These are phyloP conservation scores for Silurus aristotelis DNA, from an alignment of 2,797 vertebrate species.

Conservation along the genomic window DNA sequence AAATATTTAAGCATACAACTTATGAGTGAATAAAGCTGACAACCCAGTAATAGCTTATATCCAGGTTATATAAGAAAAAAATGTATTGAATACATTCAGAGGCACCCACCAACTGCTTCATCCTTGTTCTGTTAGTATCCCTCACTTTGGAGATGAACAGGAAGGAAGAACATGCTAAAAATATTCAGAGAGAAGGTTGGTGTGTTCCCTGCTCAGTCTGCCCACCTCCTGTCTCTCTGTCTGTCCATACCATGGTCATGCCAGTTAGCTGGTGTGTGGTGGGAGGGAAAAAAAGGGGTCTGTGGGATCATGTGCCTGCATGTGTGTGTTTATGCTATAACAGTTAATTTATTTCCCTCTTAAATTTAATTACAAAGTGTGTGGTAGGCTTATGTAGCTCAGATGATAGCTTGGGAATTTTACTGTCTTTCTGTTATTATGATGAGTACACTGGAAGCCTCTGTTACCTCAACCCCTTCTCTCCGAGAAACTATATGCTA, in stretches of 20 bases:
- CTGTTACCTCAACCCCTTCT: conserved; percentile 22
- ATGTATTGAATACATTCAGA: conserved; percentile 32
- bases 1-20: not conserved
- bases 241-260: conserved; percentile 65
- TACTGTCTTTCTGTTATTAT: conserved; percentile 45
- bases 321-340: conserved; percentile 20
- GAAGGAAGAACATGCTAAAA: conserved; percentile 64
- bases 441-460: conserved; percentile 14
- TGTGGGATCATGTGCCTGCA: conserved; percentile 5
- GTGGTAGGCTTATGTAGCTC: conserved; percentile 31
- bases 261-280: conserved; percentile 20
- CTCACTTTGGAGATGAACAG: conserved; percentile 58
- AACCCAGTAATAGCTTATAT: conserved; percentile 22
- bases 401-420: conserved; percentile 35
- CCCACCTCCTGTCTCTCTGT: conserved; percentile 69
- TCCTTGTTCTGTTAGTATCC: conserved; percentile 61
- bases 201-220: conserved; percentile 67
- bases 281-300: too few relatives aligned
- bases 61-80: conserved; percentile 49
- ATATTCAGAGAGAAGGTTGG: conserved; percentile 63
- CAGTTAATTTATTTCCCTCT: conserved; percentile 31
- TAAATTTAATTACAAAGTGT: conserved; percentile 33
- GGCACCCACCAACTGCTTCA: conserved; percentile 54
- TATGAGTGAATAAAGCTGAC: conserved; percentile 10
- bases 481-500: conserved; percentile 33